Percentiles rank a stretch among this genome's conserved stretches.
These are phyloP conservation scores for Urocitellus parryii DNA, from an alignment of 2,113 vertebrate genomes.

Conservation along the genomic window DNA sequence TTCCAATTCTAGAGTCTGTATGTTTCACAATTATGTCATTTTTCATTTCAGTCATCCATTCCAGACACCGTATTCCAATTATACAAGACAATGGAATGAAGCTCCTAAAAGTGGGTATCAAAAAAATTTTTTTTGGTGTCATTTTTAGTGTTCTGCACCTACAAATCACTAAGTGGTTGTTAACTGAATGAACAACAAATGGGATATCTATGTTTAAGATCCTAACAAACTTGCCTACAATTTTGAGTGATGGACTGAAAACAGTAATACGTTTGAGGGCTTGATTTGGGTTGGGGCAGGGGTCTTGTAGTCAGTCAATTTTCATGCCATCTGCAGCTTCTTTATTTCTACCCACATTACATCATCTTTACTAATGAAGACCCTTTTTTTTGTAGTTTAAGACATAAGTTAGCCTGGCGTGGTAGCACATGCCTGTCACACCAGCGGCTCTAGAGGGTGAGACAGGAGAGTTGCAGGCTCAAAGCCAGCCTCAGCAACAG, in stretches of 20 bases:
- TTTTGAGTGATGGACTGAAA: not conserved
- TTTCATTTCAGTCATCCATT: not conserved
- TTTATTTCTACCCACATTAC: not conserved
- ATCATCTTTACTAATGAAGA: not conserved
- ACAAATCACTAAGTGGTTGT: not conserved
- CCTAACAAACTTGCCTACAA: not conserved
- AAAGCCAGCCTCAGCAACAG: too few species aligned
- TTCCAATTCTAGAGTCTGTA: not conserved
- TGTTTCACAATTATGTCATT: not conserved
- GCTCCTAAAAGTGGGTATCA: not conserved
- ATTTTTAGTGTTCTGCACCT: not conserved
- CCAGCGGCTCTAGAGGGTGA: too few species aligned
- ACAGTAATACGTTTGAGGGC: not conserved
- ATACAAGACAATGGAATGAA: not conserved
- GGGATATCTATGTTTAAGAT: not conserved
- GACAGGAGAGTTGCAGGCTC: too few species aligned
- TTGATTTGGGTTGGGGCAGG: fast-evolving
- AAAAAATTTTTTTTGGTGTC: not conserved
- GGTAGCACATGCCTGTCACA: too few species aligned
- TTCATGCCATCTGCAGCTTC: not conserved
- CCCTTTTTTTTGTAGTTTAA: not conserved
- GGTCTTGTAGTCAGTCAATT: not conserved
- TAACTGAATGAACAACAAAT: not conserved
- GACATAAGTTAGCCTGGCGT: not conserved
- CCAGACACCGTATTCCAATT: not conserved